Percentiles rank a stretch among this genome's conserved stretches.
Evolutionary conservation across 2,888 invertebrate genomes (phyloP).

Genomic region (Patella pellucida): DNA sequence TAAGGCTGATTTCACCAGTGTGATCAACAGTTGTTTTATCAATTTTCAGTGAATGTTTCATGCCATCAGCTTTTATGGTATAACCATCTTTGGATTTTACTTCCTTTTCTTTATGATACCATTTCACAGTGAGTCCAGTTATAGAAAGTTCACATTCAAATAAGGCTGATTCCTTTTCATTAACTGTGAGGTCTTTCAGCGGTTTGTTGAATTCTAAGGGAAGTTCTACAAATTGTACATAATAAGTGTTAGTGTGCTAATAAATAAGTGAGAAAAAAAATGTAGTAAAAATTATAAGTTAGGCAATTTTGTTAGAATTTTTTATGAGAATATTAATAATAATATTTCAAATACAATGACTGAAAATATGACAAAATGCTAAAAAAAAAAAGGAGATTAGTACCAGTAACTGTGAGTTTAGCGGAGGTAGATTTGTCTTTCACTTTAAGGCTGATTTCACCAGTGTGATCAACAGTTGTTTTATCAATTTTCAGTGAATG

Average conservation of each 20-base stretch:
- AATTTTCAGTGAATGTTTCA: constrained; percentile 59
- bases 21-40: constrained; percentile 62
- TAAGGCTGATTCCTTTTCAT: constrained; percentile 55
- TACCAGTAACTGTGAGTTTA: constrained; percentile 59
- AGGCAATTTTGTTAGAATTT: no score
- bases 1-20: constrained; percentile 66
- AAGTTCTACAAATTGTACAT: constrained; percentile 43
- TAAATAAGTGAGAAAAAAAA: no score
- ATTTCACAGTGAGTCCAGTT: constrained; percentile 59
- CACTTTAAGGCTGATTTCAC: constrained; percentile 54
- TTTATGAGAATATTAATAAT: no score
- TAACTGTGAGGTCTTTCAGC: constrained; percentile 57
- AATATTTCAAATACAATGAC: no score
- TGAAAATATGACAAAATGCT: no score
- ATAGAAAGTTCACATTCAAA: constrained; percentile 65
- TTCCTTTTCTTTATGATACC: constrained; percentile 67
- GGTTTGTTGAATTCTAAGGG: constrained; percentile 58
- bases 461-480: constrained; percentile 54
- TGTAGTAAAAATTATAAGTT: no score
- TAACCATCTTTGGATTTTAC: constrained; percentile 55
- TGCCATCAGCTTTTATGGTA: constrained; percentile 55
- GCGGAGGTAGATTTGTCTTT: constrained; percentile 55
- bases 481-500: constrained; percentile 56
- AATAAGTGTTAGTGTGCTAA: no score
- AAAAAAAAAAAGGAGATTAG: no score